Evolutionary conservation across 2,797 vertebrate genomes (phyloP), one percentile per base, ranked within the genome.

Genomic region (Tangara arthus): DNA sequence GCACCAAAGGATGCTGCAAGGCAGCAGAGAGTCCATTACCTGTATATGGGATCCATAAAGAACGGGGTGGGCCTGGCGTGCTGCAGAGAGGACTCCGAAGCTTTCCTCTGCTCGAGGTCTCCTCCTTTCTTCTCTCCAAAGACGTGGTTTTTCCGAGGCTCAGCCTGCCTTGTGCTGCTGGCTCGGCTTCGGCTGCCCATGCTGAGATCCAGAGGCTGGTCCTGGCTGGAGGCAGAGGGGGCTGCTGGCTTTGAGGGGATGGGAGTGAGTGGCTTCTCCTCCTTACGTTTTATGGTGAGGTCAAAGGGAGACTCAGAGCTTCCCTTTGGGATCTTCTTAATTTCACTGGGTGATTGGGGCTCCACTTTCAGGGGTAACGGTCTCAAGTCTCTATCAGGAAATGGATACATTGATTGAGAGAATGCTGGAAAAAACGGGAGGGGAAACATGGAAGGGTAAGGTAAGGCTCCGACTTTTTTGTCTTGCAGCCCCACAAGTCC

Each of bases 31-130:
- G 44, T 13, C 32, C 8, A 13, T 98, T 99, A 99, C 99, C 99
- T 99, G 98, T 99, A 99, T 87, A 99, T 99, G 41, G 99, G 99
- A 97, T 99, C 99, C 99, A 99, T 99, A 96, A 99, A 99, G 98
- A 99, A 99, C 1, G 99, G 99, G 13, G 99, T 99, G 42, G 99
- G 99, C 92, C 99, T 98, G 91, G 99, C 99, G 9, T 99, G 99
- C 95, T 99, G 99, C 97, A 99, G 97, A 66, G 99, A 99, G 55
- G 98, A 97, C 86, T 99, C 99, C 0, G 98, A 96, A 22, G 98
- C 91, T 94, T 99, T 98, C 87, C 98, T 98, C n/a, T 98, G 96
- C 49, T 99, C 98, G 5, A 97, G 59, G 64, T 97, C 97, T 12
- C 81, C 94, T 81, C 97, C 97, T 95, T 98, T 99, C 95, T 99